Conservation (phyloP, 2,888 invertebrate genomes). For the Neoaliturus tenellus region DNA sequence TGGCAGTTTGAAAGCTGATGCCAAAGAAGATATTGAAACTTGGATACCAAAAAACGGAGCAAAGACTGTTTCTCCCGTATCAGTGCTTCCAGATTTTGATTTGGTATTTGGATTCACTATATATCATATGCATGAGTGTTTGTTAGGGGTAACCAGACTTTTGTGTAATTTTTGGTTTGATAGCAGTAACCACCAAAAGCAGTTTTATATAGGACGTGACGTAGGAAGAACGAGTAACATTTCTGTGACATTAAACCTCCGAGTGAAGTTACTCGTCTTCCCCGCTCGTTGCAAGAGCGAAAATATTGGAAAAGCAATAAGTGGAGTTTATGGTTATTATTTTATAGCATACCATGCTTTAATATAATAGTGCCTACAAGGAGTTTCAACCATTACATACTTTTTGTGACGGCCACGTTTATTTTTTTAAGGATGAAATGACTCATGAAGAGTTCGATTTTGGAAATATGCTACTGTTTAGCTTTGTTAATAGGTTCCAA, state of each 20-base stretch:
- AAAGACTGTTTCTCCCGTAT: background rate
- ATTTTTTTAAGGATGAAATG: background rate
- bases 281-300: too few species aligned
- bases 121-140: background rate
- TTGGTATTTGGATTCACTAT: background rate
- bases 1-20: background rate
- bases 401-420: too few species aligned
- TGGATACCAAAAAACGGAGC: background rate
- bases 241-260: too few species aligned
- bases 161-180: background rate
- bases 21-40: background rate
- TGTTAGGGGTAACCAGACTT: background rate
- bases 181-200: background rate
- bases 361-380: too few species aligned
- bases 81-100: background rate
- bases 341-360: too few species aligned
- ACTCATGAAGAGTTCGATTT: too few species aligned
- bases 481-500: too few species aligned
- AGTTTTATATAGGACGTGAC: background rate
- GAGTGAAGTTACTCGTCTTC: too few species aligned
- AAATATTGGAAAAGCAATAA: too few species aligned
- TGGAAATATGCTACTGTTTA: background rate
- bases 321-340: too few species aligned
- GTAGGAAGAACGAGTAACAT: too few species aligned
- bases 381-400: too few species aligned